A percentile compares a stretch with the other conserved stretches of the same genome.
phyloP scores from a whole-genome alignment of 2,797 vertebrate genomes.

The Helostoma temminkii region DNA sequence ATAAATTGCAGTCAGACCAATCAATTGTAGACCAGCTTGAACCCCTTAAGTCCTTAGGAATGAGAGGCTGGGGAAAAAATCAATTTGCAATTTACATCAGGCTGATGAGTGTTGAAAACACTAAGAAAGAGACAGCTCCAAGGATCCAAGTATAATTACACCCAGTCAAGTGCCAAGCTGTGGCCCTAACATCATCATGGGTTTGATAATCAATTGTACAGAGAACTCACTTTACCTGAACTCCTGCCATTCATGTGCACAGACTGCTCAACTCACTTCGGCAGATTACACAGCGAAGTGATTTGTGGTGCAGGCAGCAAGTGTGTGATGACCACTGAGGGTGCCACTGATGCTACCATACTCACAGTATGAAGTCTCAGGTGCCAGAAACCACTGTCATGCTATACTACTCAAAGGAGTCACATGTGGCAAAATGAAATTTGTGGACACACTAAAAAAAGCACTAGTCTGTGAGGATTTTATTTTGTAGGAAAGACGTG shows the following conservation, averaged over 20 bases:
- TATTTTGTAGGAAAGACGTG: constrained; percentile 21
- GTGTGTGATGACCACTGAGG: constrained; percentile 65
- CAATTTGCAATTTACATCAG: constrained; percentile 87
- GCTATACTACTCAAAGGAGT: constrained; percentile 36
- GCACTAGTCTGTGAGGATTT: too few relatives aligned
- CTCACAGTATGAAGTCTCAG: constrained; percentile 39
- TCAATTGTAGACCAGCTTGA: constrained; percentile 84
- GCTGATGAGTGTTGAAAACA: constrained; percentile 83
- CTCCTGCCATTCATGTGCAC: constrained; percentile 50
- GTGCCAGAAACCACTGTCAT: constrained; percentile 59
- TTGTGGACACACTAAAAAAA: constrained; percentile 45
- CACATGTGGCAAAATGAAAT: constrained; percentile 58
- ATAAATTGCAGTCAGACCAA: constrained; percentile 84
- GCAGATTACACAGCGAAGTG: constrained; percentile 70
- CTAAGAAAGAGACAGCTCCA: constrained; percentile 73
- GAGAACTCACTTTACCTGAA: constrained; percentile 54
- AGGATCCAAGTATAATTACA: constrained; percentile 80
- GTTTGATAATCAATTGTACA: constrained; percentile 73
- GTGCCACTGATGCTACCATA: constrained; percentile 51
- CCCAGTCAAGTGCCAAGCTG: constrained; percentile 40
- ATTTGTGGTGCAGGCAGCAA: constrained; percentile 69
- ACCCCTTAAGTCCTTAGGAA: constrained; percentile 86
- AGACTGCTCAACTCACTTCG: constrained; percentile 55
- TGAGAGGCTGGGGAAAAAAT: constrained; percentile 79
- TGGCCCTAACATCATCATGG: constrained; percentile 61